Percentiles rank a stretch among this genome's conserved stretches.
These are phyloP conservation scores for Pimpla rufipes DNA, from an alignment of 2,888 invertebrate species.

Conservation along the genomic window DNA sequence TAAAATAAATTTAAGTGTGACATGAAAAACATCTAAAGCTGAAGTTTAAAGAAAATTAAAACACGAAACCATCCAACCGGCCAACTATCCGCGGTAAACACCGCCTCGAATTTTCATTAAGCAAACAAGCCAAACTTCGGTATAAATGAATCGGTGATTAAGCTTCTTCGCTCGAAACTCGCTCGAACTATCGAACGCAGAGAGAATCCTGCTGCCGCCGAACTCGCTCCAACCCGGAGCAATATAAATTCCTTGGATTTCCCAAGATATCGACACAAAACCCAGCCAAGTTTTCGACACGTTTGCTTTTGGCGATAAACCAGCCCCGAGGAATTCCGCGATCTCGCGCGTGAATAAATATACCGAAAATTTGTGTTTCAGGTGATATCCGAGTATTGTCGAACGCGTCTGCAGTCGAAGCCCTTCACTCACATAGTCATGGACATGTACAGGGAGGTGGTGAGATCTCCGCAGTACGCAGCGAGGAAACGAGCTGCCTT, in stretches of 20 bases:
- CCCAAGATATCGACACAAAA: constrained; percentile 26
- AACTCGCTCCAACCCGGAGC: neutral
- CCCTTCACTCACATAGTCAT: constrained; percentile 89
- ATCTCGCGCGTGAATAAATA: neutral
- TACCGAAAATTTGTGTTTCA: constrained; percentile 78
- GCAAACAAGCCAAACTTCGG: constrained; percentile 26
- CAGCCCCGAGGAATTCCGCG: neutral
- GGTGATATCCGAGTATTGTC: constrained; percentile 88
- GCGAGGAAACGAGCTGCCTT: constrained; percentile 79
- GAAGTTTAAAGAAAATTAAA: too few species aligned
- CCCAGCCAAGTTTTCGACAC: constrained; percentile 23
- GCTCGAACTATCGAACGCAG: constrained; percentile 15
- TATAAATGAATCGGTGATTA: constrained; percentile 52
- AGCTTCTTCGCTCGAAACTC: constrained; percentile 12
- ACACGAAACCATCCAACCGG: too few species aligned
- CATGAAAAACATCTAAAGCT: too few species aligned
- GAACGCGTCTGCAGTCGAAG: constrained; percentile 86
- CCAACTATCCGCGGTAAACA: constrained; percentile 5
- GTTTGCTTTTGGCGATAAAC: neutral
- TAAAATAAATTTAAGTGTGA: too few species aligned
- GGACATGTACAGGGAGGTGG: constrained; percentile 87
- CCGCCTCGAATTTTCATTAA: constrained; percentile 25
- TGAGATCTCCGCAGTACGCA: constrained; percentile 81
- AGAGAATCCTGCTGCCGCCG: neutral
- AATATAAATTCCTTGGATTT: constrained; percentile 45